Percentiles rank a stretch among this genome's conserved stretches.
These are phyloP conservation scores for Enhydra lutris DNA, from an alignment of 2,113 vertebrate species.

Conservation along the genomic window DNA sequence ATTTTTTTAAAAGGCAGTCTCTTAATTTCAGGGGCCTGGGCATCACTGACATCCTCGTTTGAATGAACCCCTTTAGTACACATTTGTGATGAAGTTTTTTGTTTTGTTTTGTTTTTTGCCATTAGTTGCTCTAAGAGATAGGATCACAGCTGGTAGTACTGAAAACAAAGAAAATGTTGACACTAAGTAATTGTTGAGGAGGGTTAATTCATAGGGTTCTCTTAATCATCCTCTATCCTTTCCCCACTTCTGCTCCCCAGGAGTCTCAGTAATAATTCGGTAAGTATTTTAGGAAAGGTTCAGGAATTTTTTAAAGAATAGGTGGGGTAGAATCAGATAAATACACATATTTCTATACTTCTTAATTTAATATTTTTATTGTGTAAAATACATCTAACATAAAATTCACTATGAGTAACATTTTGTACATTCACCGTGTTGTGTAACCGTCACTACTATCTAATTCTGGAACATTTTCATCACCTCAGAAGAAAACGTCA, in stretches of 20 bases:
- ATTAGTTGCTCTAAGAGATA: neutral
- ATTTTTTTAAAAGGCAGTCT: neutral
- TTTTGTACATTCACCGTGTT: neutral
- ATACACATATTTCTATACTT: neutral
- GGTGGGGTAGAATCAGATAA: neutral
- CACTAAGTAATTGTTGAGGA: neutral
- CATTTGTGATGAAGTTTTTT: neutral
- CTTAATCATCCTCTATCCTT: neutral
- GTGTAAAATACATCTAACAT: neutral
- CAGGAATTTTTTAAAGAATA: neutral
- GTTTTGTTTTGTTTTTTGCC: neutral
- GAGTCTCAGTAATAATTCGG: neutral
- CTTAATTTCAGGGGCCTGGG: neutral
- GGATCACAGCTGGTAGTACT: neutral
- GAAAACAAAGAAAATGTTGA: neutral
- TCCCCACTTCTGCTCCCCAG: accelerated
- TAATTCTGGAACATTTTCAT: neutral
- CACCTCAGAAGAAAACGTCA: neutral
- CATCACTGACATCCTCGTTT: neutral
- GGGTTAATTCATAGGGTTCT: neutral
- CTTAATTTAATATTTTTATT: neutral
- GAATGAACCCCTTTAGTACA: neutral
- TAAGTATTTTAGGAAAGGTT: neutral
- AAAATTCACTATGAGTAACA: neutral
- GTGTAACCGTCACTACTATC: neutral